A percentile compares a stretch with the other conserved stretches of the same genome.
Evolutionary conservation across 2,113 vertebrate genomes (phyloP).

Genomic region (Pandion haliaetus): DNA sequence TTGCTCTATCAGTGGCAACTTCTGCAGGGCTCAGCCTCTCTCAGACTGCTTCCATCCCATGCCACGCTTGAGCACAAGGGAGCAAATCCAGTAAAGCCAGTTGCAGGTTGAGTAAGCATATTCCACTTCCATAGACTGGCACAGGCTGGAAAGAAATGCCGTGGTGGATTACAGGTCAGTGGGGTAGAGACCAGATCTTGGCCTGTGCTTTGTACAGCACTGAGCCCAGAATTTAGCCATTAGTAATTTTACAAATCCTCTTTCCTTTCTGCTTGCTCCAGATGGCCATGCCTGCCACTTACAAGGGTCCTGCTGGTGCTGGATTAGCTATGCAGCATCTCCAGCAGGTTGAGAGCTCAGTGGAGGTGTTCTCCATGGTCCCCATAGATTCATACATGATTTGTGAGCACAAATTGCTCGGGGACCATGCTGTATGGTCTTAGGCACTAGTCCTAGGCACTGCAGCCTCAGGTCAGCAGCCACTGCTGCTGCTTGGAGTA

Average conservation of each 20-base stretch:
- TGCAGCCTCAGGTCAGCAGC: neutral
- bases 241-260: neutral
- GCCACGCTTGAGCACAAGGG: neutral
- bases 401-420: neutral
- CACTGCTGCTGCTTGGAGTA: neutral
- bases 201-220: neutral
- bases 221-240: neutral
- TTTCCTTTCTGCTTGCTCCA: neutral
- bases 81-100: neutral
- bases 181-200: neutral
- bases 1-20: neutral
- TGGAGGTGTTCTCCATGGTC: neutral
- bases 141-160: neutral
- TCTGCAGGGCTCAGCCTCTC: neutral
- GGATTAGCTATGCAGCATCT: neutral
- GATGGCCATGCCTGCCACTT: neutral
- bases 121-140: neutral
- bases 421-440: neutral
- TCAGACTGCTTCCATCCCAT: neutral
- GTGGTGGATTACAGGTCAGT: neutral
- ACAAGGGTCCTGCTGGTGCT: neutral
- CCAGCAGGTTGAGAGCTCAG: neutral
- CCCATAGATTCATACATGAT: neutral
- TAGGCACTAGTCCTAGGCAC: neutral
- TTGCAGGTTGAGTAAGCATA: neutral